Evolutionary conservation across 2,797 vertebrate species (phyloP).

Genomic region (Hozukius guyotensis): DNA sequence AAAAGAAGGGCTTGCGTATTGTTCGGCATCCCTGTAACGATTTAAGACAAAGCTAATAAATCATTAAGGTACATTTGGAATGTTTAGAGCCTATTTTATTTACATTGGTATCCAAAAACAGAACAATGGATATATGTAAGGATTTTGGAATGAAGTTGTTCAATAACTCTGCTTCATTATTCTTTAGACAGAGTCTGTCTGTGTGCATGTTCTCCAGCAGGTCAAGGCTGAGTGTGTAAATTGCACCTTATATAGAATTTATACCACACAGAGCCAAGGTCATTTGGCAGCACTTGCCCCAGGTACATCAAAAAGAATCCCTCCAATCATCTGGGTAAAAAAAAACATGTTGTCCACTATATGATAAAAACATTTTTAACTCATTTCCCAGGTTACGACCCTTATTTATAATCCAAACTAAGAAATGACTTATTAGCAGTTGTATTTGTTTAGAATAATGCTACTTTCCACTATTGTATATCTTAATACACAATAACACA

Average conservation of each 20-base stretch:
- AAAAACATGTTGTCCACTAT: too few relatives aligned
- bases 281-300: neutral
- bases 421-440: neutral
- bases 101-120: neutral
- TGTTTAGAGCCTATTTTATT: slow-evolving; percentile 36
- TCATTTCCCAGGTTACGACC: neutral
- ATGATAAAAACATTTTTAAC: neutral
- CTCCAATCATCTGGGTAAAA: neutral
- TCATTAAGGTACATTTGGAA: neutral
- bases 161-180: neutral
- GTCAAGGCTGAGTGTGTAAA: neutral
- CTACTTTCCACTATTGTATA: neutral
- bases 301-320: neutral
- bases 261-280: neutral
- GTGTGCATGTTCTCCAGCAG: neutral
- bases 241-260: neutral
- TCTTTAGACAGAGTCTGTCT: neutral
- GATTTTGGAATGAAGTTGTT: neutral
- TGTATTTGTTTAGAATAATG: neutral
- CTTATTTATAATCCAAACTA: neutral
- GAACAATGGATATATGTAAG: slow-evolving; percentile 8
- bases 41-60: slow-evolving; percentile 34
- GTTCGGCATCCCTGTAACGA: slow-evolving; percentile 49
- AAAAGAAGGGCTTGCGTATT: neutral
- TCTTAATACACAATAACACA: neutral